Evolutionary conservation across 2,797 vertebrate genomes (phyloP), one percentile per base, ranked within the genome.

Genomic region (Betta splendens): DNA sequence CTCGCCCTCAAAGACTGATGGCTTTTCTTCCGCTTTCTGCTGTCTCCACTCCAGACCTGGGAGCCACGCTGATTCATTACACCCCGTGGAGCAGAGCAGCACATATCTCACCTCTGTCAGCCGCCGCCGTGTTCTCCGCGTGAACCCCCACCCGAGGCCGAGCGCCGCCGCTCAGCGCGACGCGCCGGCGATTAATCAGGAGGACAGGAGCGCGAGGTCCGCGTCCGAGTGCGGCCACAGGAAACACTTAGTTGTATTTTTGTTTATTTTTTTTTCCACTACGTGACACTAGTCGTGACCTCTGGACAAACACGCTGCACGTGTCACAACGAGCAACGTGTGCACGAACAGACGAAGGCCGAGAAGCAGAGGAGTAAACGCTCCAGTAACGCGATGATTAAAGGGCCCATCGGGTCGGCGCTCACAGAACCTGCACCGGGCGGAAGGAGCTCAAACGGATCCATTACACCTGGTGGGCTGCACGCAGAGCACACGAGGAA

Each of bases 41-140:
- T 75, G 85, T 84, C 79, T 49, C 43, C 70, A 70, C 80, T 66
- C 66, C 60, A 64, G 73, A 64, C 54, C 46, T 15, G 64, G 72
- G 76, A 77, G 79, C 63, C 74, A 60, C 61, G 39, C 70, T 56
- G 69, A 87, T 88, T 86, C 84, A 87, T 82, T 82, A 80, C 78
- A 77, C 74, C 84, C 83, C 28, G 5, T 28, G 49, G 66, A 64
- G 78, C 74, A 11, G 71, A 75, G 80, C 71, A 37, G 67, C 72
- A 59, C 80, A 81, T 77, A 83, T 57, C 80, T 87, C 80, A 75
- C 57, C 59, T 20, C 69, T 64, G 81, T 76, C 80, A 75, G 60
- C 64, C 66, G 1, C 70, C 16, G 56, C 57, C 69, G 74, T 50
- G 12, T 39, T 71, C 79, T 56, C 48, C 25, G 75, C 37, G 62